Percentiles rank a stretch among this genome's conserved stretches.
Evolutionary conservation across 2,113 vertebrate genomes (phyloP).

Genomic region (Sisor rabdophorus): DNA sequence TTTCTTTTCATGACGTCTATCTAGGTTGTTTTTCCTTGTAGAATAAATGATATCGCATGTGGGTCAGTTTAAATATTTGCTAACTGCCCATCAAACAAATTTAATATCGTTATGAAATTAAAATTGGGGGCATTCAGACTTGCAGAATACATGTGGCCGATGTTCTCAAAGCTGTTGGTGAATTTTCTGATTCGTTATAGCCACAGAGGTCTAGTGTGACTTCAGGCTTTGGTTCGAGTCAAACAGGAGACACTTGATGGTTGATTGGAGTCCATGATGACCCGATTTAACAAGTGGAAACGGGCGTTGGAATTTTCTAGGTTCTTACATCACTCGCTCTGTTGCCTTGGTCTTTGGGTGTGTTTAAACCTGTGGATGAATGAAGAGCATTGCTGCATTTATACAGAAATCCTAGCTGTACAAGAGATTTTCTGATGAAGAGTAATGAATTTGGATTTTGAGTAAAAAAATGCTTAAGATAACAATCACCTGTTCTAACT

Average conservation of each 20-base stretch:
- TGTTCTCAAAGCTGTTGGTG: background rate
- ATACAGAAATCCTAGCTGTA: background rate
- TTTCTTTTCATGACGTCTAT: too few species aligned
- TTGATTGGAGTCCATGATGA: background rate
- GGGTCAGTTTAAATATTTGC: too few species aligned
- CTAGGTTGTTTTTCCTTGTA: too few species aligned
- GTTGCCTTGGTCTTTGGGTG: background rate
- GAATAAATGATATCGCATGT: too few species aligned
- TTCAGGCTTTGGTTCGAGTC: background rate
- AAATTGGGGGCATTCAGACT: too few species aligned
- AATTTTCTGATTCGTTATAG: background rate
- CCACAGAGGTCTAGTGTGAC: background rate
- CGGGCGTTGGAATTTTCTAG: background rate
- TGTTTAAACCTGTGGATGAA: background rate
- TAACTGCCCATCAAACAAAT: too few species aligned
- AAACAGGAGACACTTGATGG: background rate
- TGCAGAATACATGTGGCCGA: too few species aligned
- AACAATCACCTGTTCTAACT: too few species aligned
- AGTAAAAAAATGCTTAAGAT: too few species aligned
- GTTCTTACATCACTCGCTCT: background rate
- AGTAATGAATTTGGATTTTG: background rate
- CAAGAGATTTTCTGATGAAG: background rate
- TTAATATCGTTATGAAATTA: too few species aligned
- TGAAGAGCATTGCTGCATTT: background rate
- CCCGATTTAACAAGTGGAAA: constrained; percentile 1